A percentile compares a stretch with the other conserved stretches of the same genome.
Conservation (phyloP, 53 echinoderm and acorn worm species). For the Apostichopus leukothele region DNA sequence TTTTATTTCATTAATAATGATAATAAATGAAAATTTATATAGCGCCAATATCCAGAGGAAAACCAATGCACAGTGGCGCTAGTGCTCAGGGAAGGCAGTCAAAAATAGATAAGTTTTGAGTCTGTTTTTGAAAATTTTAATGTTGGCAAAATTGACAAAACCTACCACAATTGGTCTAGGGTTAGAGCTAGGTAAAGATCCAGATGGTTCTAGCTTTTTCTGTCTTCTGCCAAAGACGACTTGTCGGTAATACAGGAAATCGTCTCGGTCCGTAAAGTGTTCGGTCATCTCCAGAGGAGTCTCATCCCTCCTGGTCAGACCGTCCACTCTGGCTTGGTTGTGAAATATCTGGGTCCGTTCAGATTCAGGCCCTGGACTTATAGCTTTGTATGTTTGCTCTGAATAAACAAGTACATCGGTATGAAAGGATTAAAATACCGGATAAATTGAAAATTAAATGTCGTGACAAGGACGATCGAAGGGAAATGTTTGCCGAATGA, state of each 20-base stretch:
- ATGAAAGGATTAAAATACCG: not conserved
- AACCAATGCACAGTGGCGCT: no score
- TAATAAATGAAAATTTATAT: no score
- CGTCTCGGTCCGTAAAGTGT: conserved; percentile 84
- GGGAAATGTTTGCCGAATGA: no score
- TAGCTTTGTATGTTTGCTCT: conserved; percentile 92
- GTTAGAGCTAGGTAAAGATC: conserved; percentile 65
- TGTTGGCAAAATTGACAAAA: not conserved
- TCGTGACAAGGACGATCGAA: no score
- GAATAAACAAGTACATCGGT: not conserved
- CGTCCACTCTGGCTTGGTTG: conserved; percentile 92
- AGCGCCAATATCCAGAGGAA: no score
- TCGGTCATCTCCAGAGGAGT: conserved; percentile 89
- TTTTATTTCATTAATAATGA: no score
- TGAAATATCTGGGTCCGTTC: conserved; percentile 94
- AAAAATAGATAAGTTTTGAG: no score
- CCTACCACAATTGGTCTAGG: conserved; percentile 91
- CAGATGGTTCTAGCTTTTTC: conserved; percentile 84
- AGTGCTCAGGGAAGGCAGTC: no score
- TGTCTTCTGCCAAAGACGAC: conserved; percentile 84
- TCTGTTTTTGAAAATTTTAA: no score
- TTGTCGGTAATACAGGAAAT: conserved; percentile 86
- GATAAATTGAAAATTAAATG: no score
- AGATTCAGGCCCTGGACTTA: conserved; percentile 82
- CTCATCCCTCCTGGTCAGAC: conserved; percentile 90